Evolutionary conservation across 2,888 invertebrate species (phyloP), one percentile per base, ranked within the genome.

Genomic region (Gastracanthus pulcherrimus): DNA sequence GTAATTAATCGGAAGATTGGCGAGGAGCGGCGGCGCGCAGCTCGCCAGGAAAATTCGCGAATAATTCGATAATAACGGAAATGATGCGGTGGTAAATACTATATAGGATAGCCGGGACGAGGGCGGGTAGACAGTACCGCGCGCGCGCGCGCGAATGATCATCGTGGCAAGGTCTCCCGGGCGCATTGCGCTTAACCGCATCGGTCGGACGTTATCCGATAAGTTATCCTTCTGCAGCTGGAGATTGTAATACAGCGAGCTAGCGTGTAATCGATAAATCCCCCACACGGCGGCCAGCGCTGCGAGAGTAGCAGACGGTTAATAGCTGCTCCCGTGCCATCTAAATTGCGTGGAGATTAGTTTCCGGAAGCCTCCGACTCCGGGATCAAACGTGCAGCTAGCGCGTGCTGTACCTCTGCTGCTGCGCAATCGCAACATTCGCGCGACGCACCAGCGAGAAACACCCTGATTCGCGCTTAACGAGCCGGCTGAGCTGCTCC

Each of bases 321-420:
- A 81, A 81, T 78, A 81, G 67, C 19, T 23, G 31, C 66, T 34
- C 71, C 19, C 71, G 58, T 34, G 23, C 67, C 74, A 62, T 69
- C 70, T 64, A 81, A 81, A 81, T 78, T 78, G 77, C 77, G 77
- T 48, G 74, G 84, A 82, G 81, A 81, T 81, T 81, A 78, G 81
- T 81, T 78, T 58, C 69, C 74, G 69, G 41, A 23, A 51, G 66
- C 67, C 19, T 19, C 19, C 48, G 62, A 16, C 34, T 16, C 51
- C 41, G 19, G 62, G 78, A 78, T 71, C 51, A 71, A 78, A 71
- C 71, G 48, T 66, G n/a, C n/a, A n/a, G n/a, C n/a, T n/a, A n/a
- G n/a, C n/a, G n/a, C n/a, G n/a, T n/a, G n/a, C n/a, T n/a, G n/a
- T n/a, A n/a, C n/a, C n/a, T n/a, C n/a, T n/a, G n/a, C n/a, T n/a